These are phyloP conservation scores for Atherix ibis DNA, from an alignment of 2,888 invertebrate genomes.

Conservation along the genomic window DNA sequence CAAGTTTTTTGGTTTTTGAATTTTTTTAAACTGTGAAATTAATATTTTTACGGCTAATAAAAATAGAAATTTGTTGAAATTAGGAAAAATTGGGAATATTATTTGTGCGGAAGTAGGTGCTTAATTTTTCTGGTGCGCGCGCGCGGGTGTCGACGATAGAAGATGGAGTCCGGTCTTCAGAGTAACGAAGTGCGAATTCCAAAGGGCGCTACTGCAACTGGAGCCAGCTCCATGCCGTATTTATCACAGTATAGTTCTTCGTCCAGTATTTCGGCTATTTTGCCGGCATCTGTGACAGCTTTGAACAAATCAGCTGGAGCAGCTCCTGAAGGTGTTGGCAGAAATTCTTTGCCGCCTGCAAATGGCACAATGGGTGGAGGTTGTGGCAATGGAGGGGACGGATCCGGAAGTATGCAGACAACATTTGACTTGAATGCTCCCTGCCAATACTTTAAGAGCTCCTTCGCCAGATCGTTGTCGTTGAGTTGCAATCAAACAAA, in stretches of 20 bases:
- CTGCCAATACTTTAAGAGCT: slow-evolving; percentile 38
- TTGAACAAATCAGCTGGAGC: not conserved
- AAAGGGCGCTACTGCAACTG: slow-evolving; percentile 7
- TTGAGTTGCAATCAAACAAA: slow-evolving; percentile 26
- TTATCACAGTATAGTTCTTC: no score
- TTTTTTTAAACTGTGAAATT: no score
- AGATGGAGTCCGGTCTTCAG: slow-evolving; percentile 12
- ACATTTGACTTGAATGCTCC: slow-evolving; percentile 31
- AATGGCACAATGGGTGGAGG: not conserved
- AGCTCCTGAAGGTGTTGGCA: not conserved
- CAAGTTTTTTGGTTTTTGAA: no score
- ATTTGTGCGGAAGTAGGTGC: no score
- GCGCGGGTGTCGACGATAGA: no score
- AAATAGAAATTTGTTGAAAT: no score
- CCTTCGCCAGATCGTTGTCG: slow-evolving; percentile 38
- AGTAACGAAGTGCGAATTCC: slow-evolving; percentile 14
- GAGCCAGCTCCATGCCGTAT: not conserved
- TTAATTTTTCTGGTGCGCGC: no score
- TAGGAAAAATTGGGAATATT: no score
- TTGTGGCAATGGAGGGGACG: not conserved
- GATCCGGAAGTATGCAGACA: slow-evolving; percentile 10
- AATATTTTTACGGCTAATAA: no score
- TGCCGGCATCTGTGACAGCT: not conserved
- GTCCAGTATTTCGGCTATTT: no score
- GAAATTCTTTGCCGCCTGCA: no score